Evolutionary conservation across 2,888 invertebrate genomes (phyloP).

Genomic region (Platerodrilus igneus): DNA sequence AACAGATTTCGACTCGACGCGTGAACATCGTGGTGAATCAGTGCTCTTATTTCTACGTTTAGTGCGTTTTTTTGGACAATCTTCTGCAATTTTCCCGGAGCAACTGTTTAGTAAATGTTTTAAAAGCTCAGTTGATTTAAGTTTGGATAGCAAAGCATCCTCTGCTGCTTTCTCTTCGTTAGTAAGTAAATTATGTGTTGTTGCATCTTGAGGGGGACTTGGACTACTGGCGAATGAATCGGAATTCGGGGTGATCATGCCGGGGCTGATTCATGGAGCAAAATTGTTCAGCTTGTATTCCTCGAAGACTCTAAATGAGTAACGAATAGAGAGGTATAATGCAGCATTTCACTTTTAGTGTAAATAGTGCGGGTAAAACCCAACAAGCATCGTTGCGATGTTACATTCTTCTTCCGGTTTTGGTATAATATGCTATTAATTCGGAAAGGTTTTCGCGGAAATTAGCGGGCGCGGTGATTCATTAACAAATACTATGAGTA

Average conservation of each 20-base stretch:
- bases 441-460: slow-evolving; percentile 12
- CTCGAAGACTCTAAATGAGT: slow-evolving; percentile 32
- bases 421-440: not conserved
- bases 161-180: slow-evolving; percentile 14
- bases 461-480: slow-evolving; percentile 12
- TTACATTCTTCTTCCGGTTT: slow-evolving; percentile 18
- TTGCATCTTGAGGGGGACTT: slow-evolving; percentile 16
- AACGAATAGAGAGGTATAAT: slow-evolving; percentile 24
- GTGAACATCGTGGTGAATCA: slow-evolving; percentile 20
- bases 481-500: slow-evolving; percentile 16
- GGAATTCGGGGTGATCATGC: slow-evolving; percentile 36
- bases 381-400: slow-evolving; percentile 14
- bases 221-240: slow-evolving; percentile 31
- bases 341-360: slow-evolving; percentile 22
- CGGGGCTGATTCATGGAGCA: slow-evolving; percentile 34
- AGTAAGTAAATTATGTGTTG: slow-evolving; percentile 10
- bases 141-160: slow-evolving; percentile 30
- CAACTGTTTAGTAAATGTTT: slow-evolving; percentile 32
- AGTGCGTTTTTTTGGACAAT: slow-evolving; percentile 9
- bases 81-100: slow-evolving; percentile 10
- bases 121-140: slow-evolving; percentile 35
- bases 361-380: slow-evolving; percentile 22
- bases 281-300: slow-evolving; percentile 33
- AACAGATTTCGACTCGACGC: slow-evolving; percentile 14
- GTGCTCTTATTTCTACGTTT: slow-evolving; percentile 13